A percentile compares a stretch with the other conserved stretches of the same genome.
These are phyloP conservation scores for Hyalella azteca DNA, from an alignment of 2,888 invertebrate species.

Conservation along the genomic window DNA sequence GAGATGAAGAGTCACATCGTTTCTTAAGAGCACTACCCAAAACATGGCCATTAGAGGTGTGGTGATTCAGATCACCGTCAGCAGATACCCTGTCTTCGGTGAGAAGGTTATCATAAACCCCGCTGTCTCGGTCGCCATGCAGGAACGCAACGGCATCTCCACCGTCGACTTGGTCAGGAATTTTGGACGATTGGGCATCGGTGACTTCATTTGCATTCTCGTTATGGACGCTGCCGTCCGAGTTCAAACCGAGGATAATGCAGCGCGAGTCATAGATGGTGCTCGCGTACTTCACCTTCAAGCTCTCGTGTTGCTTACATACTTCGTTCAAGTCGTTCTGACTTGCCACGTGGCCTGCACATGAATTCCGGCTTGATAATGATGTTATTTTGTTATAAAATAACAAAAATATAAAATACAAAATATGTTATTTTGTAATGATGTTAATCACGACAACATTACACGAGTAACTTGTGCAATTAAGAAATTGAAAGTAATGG, in stretches of 20 bases:
- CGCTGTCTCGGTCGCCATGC: slow-evolving; percentile 59
- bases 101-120: slow-evolving; percentile 59
- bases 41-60: slow-evolving; percentile 41
- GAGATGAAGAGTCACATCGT: slow-evolving; percentile 11
- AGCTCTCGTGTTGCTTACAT: slow-evolving; percentile 83
- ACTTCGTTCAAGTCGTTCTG: slow-evolving; percentile 86
- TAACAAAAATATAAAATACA: slow-evolving; percentile 7
- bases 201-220: slow-evolving; percentile 10
- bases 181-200: slow-evolving; percentile 34
- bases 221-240: slow-evolving; percentile 62
- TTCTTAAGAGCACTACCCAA: slow-evolving; percentile 41
- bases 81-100: slow-evolving; percentile 46
- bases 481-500: no score
- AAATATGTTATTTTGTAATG: no score
- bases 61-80: slow-evolving; percentile 41
- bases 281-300: slow-evolving; percentile 84
- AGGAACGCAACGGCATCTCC: slow-evolving; percentile 46
- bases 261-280: slow-evolving; percentile 87
- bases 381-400: no score
- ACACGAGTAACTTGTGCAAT: no score
- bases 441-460: no score
- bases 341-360: slow-evolving; percentile 77
- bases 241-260: slow-evolving; percentile 77
- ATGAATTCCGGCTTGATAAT: no score
- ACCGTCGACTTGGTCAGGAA: slow-evolving; percentile 36